Conservation (phyloP, 2,797 vertebrate genomes). For the Hoplostethus mediterraneus region DNA sequence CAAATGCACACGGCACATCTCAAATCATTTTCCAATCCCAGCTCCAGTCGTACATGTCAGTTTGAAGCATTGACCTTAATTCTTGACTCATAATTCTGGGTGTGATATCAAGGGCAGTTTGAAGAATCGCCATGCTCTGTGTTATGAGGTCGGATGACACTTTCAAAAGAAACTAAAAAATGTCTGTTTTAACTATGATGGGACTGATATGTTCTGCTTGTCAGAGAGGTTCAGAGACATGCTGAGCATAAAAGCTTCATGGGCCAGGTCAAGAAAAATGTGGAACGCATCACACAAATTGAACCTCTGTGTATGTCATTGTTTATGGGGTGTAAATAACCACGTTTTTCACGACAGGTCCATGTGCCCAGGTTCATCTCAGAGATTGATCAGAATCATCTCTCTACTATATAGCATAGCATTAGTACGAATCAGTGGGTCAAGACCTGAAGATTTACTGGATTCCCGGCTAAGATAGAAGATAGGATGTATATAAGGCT, state of each 20-base stretch:
- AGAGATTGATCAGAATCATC: neutral
- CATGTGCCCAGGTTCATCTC: neutral
- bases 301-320: neutral
- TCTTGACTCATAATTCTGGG: conserved; percentile 44
- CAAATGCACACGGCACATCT: conserved; percentile 20
- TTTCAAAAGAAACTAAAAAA: conserved; percentile 28
- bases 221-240: conserved; percentile 7
- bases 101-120: conserved; percentile 29
- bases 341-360: conserved; percentile 6
- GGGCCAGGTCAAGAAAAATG: conserved; percentile 14
- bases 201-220: conserved; percentile 20
- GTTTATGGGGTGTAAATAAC: neutral
- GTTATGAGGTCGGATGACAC: conserved; percentile 40
- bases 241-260: conserved; percentile 7
- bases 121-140: neutral
- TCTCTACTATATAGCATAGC: neutral
- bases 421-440: neutral
- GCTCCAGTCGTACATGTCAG: conserved; percentile 45
- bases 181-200: conserved; percentile 19
- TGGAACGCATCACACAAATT: neutral
- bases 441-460: neutral
- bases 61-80: conserved; percentile 53
- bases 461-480: neutral
- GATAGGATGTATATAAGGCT: neutral
- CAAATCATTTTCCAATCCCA: conserved; percentile 65